Evolutionary conservation across 2,888 invertebrate species (phyloP).

Genomic region (Dusona sp.): DNA sequence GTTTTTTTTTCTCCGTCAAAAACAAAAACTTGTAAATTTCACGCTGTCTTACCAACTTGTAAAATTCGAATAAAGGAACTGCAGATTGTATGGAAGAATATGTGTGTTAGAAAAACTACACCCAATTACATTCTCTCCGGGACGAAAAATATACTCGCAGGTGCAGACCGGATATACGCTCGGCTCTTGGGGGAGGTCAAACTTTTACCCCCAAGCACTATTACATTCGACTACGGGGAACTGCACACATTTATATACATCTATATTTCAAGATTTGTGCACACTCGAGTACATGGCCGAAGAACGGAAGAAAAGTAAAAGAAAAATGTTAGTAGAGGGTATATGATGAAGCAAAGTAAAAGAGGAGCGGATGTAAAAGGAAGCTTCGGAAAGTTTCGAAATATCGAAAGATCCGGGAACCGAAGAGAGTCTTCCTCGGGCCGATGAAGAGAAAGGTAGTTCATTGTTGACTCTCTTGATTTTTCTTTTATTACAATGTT

Average conservation of each 20-base stretch:
- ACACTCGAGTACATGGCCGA: conserved; percentile 10
- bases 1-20: background rate
- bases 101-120: conserved; percentile 24
- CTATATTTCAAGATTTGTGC: conserved; percentile 19
- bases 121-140: conserved; percentile 32
- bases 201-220: conserved; percentile 45
- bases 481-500: conserved; percentile 54
- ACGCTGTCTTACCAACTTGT: background rate
- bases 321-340: conserved; percentile 50
- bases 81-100: background rate
- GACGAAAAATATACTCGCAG: conserved; percentile 40
- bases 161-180: conserved; percentile 48
- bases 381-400: conserved; percentile 59
- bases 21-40: background rate
- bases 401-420: conserved; percentile 62
- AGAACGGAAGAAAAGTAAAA: conserved; percentile 64
- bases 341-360: conserved; percentile 15
- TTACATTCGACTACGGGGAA: conserved; percentile 6
- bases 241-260: conserved; percentile 1
- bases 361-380: background rate
- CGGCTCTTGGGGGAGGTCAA: conserved; percentile 40
- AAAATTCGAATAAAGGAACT: background rate
- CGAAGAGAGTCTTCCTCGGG: conserved; percentile 26
- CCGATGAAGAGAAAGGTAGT: conserved; percentile 46
- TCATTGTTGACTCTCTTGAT: conserved; percentile 65